Base-by-base conservation (phyloP, 2,888 invertebrate species). In the Periphyllus acericola region DNA sequence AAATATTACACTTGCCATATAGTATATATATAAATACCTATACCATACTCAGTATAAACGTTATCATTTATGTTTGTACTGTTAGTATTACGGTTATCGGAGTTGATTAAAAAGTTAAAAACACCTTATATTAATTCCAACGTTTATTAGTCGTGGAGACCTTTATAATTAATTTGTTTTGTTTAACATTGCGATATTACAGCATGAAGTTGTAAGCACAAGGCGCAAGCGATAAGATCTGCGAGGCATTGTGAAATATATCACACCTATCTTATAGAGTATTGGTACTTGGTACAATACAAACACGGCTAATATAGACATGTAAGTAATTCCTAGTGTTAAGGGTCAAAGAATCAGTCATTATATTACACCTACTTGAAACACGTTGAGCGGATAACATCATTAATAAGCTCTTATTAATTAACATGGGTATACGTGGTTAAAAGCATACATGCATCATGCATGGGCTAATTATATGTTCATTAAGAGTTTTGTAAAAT, bases 131-230 rank as follows among this genome's bases (percentile, higher is more conserved):
- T 46, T 14, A 46, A 46, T 2, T 46, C 14, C 1, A 11, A 11
- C 14, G 3, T 14, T 46, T 11, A 32, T 11, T 71, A 32, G 71
- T 71, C 32, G 9, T 29, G 60, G 34, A 36, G 34, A 34, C 55
- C 55, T 34, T 60, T 25, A 60, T 79, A 79, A 79, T 79, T 60
- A 55, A 79, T 79, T 79, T 36, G 60, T 79, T 79, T 60, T 60
- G 60, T 79, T 34, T 79, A 36, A n/a, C 34, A 78, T 3, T 17
- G 17, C 71, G 17, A 46, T 46, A 32, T 71, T 17, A 29, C 8
- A 72, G 34, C 3, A 72, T 34, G 19, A 34, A 72, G 72, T 72
- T 34, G 34, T 72, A 34, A 19, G 34, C 32, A 34, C 32, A 21
- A 17, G 25, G 72, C 34, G 34, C 34, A 36, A 8, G 34, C 25